phyloP scores from a whole-genome alignment of 2,797 vertebrate species.

The Falco biarmicus region DNA sequence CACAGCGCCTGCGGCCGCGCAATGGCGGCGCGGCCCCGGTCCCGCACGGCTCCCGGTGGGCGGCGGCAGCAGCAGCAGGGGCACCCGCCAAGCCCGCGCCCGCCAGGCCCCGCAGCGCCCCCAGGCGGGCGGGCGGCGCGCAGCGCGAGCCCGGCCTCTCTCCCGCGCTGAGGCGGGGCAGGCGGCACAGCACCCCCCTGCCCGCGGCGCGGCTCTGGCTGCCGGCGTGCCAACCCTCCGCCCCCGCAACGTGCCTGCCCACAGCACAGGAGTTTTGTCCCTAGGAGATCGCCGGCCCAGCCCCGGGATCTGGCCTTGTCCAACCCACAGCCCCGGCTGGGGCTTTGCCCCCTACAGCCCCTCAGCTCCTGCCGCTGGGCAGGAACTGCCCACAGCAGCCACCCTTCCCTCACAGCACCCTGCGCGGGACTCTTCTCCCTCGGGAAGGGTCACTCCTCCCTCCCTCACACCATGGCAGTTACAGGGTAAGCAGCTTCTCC shows the following conservation, averaged over 20 bases:
- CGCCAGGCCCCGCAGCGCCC: neutral
- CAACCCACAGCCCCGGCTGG: fast-evolving
- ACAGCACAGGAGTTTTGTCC: neutral
- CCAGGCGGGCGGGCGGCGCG: neutral
- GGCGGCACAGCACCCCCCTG: too few relatives aligned
- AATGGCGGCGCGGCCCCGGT: too few relatives aligned
- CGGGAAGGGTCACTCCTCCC: neutral
- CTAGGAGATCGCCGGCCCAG: neutral
- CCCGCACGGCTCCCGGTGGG: too few relatives aligned
- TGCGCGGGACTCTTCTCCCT: neutral
- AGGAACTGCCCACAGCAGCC: neutral
- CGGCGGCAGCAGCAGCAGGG: too few relatives aligned
- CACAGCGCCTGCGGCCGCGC: neutral
- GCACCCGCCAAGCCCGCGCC: too few relatives aligned
- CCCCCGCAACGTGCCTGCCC: neutral
- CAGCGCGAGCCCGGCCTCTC: neutral
- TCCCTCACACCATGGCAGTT: fast-evolving
- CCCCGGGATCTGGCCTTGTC: neutral
- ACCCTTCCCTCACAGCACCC: neutral
- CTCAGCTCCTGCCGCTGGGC: neutral
- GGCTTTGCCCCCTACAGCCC: neutral
- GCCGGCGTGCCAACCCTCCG: neutral
- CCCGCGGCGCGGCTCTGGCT: neutral
- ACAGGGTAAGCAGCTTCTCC: fast-evolving
- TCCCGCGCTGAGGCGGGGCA: too few relatives aligned